Evolutionary conservation across 1,140 invertebrate genomes (phyloP).

Genomic region (Rhysida immarginata): DNA sequence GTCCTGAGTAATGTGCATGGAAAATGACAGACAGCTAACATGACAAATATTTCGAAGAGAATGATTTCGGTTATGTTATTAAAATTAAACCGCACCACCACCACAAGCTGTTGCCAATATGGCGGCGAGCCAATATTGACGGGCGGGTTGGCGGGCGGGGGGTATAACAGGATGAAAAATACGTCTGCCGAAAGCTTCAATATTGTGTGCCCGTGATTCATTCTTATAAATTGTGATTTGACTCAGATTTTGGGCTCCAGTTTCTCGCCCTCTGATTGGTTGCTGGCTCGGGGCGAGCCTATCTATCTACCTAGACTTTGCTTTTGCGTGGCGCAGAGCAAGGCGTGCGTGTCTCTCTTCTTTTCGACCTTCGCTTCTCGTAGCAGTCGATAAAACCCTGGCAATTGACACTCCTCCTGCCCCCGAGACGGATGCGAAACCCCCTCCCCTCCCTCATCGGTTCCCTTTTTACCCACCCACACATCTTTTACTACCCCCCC

Average conservation of each 20-base stretch:
- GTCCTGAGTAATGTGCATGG: too few relatives aligned
- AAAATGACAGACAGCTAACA: slow-evolving; percentile 4
- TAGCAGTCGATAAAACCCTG: background rate
- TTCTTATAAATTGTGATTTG: slow-evolving; percentile 4
- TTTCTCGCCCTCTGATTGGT: background rate
- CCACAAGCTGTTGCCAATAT: slow-evolving; percentile 1
- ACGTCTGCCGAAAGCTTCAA: background rate
- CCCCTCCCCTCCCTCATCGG: too few relatives aligned
- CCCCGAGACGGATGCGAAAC: too few relatives aligned
- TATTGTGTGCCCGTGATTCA: slow-evolving; percentile 2
- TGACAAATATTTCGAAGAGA: slow-evolving; percentile 3
- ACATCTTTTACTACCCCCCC: too few relatives aligned
- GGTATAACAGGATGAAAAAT: slow-evolving; percentile 3
- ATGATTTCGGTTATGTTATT: slow-evolving; percentile 4
- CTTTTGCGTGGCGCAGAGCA: too few relatives aligned
- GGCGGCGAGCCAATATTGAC: background rate
- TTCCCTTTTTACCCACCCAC: too few relatives aligned
- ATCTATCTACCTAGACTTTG: background rate
- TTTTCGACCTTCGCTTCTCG: too few relatives aligned
- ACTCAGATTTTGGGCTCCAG: background rate
- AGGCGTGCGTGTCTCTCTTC: too few relatives aligned
- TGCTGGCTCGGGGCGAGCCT: too few relatives aligned
- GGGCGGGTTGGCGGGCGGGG: background rate
- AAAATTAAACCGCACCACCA: slow-evolving; percentile 1
- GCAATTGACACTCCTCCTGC: background rate